Evolutionary conservation across 1,140 invertebrate species (phyloP), one percentile per base, ranked within the genome.

Genomic region (Trachelipus rathkii): DNA sequence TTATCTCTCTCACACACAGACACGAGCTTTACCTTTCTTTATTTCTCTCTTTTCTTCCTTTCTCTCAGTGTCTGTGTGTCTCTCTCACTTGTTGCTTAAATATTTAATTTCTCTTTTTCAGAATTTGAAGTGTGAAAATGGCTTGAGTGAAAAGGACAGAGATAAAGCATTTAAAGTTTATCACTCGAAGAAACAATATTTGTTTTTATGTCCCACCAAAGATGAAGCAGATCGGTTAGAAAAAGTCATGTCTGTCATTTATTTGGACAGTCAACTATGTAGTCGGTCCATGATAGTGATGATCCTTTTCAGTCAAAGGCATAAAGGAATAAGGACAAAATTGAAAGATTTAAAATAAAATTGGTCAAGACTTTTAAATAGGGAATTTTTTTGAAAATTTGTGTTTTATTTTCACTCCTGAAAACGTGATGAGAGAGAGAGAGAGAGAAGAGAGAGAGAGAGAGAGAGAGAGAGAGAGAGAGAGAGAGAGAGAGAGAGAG

Each of bases 121-220:
- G 81, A 68, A 77, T 21, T 71, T 60, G 77, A 3, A 84, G 83
- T 75, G 80, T 81, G 82, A 72, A 80, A 83, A 11, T 73, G 82
- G 69, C 72, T 79, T 83, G 43, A 76, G 73, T 67, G 87, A 88
- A 75, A 84, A 86, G 73, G 84, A 86, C 19, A 84, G 79, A 45
- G 82, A 82, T 21, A 70, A 87, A 76, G 85, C 87, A 10, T 88
- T 90, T 71, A 88, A 88, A 79, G 85, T 90, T 66, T 86, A 85
- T 79, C 89, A 90, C 81, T 84, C 87, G 23, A 86, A 86, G 79
- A 89, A 87, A 78, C 85, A 83, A 60, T 89, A 89, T 78, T 87
- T 87, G 81, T 86, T 89, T 68, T 88, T 89, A 77, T 75, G 77
- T 50, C 69, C 77, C 74, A 74, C 75, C 67, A 81, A 79, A 69